These are phyloP conservation scores for Odontomyia ornata DNA, from an alignment of 2,888 invertebrate genomes.

Conservation along the genomic window DNA sequence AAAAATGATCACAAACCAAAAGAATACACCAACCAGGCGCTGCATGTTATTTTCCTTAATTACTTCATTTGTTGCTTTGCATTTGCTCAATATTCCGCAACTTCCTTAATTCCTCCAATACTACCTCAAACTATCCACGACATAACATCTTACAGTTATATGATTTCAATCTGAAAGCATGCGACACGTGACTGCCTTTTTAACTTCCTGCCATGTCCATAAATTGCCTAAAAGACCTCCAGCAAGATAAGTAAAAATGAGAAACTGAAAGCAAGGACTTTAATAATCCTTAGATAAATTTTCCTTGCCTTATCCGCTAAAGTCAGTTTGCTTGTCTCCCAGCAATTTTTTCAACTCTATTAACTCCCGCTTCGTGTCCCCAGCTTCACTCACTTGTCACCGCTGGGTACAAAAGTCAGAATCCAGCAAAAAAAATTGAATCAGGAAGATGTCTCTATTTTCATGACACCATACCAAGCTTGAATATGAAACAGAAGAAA, in stretches of 20 bases:
- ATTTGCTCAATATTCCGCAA: too few species aligned
- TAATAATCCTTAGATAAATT: background rate
- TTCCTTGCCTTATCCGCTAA: too few species aligned
- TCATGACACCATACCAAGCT: background rate
- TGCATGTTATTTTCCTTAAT: too few species aligned
- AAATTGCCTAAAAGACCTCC: slow-evolving; percentile 14
- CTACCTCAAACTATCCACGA: background rate
- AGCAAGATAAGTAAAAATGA: background rate
- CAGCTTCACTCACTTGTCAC: too few species aligned
- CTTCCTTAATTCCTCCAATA: too few species aligned
- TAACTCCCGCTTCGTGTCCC: background rate
- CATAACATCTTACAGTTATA: slow-evolving; percentile 32
- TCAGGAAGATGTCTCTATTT: slow-evolving; percentile 15
- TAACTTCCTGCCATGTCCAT: slow-evolving; percentile 47
- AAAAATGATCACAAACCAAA: too few species aligned
- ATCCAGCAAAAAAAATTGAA: background rate
- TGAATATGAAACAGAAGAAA: background rate
- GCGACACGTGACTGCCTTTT: slow-evolving; percentile 49
- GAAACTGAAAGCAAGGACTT: background rate
- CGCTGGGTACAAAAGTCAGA: background rate
- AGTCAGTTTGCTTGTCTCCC: background rate
- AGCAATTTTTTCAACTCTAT: background rate
- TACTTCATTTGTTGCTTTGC: too few species aligned
- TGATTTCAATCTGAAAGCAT: slow-evolving; percentile 47
- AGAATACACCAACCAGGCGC: too few species aligned